These are phyloP conservation scores for Epizoanthus rinbou DNA, from an alignment of 92 coral and sea anemone species.

Conservation along the genomic window DNA sequence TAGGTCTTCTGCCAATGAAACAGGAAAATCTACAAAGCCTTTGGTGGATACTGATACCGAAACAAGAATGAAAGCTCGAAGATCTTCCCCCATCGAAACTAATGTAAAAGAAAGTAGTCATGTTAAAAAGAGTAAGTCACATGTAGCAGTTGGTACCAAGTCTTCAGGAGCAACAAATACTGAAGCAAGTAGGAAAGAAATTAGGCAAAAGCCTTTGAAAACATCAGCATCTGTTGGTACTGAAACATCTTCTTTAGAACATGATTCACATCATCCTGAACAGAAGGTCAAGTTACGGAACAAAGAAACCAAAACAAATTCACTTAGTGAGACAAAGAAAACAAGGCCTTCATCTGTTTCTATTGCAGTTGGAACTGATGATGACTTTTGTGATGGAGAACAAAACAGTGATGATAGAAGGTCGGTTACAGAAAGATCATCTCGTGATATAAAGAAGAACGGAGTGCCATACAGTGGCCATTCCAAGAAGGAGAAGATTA, in stretches of 20 bases:
- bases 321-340: conserved; percentile 17
- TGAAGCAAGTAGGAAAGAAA: background rate
- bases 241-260: conserved; percentile 9
- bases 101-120: conserved; percentile 4
- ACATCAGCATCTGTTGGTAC: conserved; percentile 16
- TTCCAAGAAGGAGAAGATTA: conserved; percentile 34
- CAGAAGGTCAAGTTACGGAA: conserved; percentile 33
- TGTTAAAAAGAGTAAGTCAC: conserved; percentile 1
- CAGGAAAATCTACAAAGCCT: background rate
- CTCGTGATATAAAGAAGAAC: conserved; percentile 44
- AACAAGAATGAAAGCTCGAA: background rate
- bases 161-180: background rate
- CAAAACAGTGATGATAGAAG: conserved; percentile 34
- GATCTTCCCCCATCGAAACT: background rate
- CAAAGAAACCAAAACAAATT: background rate
- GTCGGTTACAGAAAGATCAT: conserved; percentile 39
- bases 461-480: conserved; percentile 28
- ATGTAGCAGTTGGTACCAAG: background rate
- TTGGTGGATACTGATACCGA: background rate
- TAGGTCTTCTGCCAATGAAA: background rate
- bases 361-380: conserved; percentile 68
- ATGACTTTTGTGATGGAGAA: conserved; percentile 44
- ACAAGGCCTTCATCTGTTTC: conserved; percentile 67
- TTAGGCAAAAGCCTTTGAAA: conserved; percentile 22
- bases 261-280: conserved; percentile 6